Base-by-base conservation (phyloP, 2,888 invertebrate genomes). In the Oxytorus armatus region DNA sequence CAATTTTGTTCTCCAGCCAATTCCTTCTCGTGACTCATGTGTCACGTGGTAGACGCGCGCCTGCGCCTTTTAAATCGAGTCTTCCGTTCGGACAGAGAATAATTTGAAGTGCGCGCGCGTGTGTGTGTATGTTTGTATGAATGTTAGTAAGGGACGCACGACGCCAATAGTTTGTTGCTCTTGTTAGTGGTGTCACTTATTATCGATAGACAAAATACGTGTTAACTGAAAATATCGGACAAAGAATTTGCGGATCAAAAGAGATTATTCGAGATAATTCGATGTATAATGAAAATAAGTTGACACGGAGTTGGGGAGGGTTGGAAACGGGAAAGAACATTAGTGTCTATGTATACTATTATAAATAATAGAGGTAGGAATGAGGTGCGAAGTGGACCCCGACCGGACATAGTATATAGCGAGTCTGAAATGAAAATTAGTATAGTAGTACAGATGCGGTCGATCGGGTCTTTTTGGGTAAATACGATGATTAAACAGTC, bases 371-470 rank as follows among this genome's bases (percentile, higher is more conserved):
- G 14, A 39, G 2, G 16, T 25, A 23, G n/a, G n/a, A 33, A 14
- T n/a, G 59, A n/a, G 5, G 23, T 18, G 61, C 23, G 23, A 49
- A 49, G 53, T 36, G 21, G 73, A 83, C 18, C 18, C 10, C 21
- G 51, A 51, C 51, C 23, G 83, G 84, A 85, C 83, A 85, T 79
- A 80, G 82, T 86, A 84, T 85, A 85, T 87, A 81, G 87, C 77
- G 86, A 83, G 88, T 90, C 88, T 90, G 88, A 90, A 90, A 89
- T 89, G 84, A 86, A 89, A 90, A 89, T 86, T 87, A 86, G 84
- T 85, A 84, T 80, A 82, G 83, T 83, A 76, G n/a, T n/a, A n/a
- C n/a, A n/a, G n/a, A n/a, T n/a, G n/a, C 75, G 63, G 47, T 57
- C 39, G 39, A 51, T 70, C n/a, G n/a, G n/a, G n/a, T n/a, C n/a